Evolutionary conservation across 2,888 invertebrate species (phyloP).

Genomic region (Zaprionus lineosus): DNA sequence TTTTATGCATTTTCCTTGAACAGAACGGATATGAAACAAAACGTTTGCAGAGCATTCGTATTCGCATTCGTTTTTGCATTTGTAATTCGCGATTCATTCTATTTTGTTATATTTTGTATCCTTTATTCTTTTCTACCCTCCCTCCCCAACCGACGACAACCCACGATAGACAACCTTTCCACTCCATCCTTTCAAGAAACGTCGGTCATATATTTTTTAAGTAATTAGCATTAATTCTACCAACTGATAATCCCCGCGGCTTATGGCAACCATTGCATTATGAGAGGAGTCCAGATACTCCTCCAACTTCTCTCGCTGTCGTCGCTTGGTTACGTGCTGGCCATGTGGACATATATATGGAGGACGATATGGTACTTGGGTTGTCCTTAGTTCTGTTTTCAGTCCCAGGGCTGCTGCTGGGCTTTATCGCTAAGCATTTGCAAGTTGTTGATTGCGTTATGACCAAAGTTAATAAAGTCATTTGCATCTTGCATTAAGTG

Average conservation of each 20-base stretch:
- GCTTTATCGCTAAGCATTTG: slow-evolving; percentile 48
- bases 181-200: too few relatives aligned
- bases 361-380: slow-evolving; percentile 4
- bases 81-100: too few relatives aligned
- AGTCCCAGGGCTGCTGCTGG: slow-evolving; percentile 14
- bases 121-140: slow-evolving; percentile 1
- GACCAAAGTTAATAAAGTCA: slow-evolving; percentile 71
- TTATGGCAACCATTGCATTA: slow-evolving; percentile 39
- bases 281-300: background rate
- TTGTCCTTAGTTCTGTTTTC: background rate
- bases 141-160: background rate
- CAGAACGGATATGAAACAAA: slow-evolving; percentile 60
- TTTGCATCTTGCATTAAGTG: slow-evolving; percentile 72
- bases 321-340: slow-evolving; percentile 14
- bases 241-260: slow-evolving; percentile 71
- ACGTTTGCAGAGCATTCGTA: slow-evolving; percentile 35
- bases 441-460: slow-evolving; percentile 71
- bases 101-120: background rate
- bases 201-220: slow-evolving; percentile 78
- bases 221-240: slow-evolving; percentile 81
- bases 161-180: too few relatives aligned
- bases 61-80: too few relatives aligned
- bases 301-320: background rate
- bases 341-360: slow-evolving; percentile 29
- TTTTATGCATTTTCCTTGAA: slow-evolving; percentile 54